Evolutionary conservation across 2,797 vertebrate species (phyloP).

Genomic region (Crocodylus rhombifer): DNA sequence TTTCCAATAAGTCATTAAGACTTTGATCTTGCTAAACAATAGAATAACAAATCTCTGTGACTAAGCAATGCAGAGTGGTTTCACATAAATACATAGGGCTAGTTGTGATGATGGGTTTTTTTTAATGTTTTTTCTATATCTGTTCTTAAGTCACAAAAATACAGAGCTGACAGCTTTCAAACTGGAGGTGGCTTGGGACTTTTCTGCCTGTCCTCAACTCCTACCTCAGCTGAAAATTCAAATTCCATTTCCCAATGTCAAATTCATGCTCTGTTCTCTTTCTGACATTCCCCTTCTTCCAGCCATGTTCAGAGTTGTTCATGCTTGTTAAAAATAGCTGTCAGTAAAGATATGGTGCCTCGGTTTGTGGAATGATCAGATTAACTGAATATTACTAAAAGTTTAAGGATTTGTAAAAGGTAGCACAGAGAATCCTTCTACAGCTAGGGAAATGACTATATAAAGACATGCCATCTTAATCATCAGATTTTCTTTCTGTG

Average conservation of each 20-base stretch:
- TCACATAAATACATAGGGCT: not conserved
- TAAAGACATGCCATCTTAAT: not conserved
- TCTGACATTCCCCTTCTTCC: constrained; percentile 8
- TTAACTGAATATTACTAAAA: not conserved
- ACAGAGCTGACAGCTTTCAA: constrained; percentile 10
- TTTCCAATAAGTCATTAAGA: constrained; percentile 3
- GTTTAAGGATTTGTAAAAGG: not conserved
- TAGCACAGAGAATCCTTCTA: not conserved
- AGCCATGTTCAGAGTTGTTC: not conserved
- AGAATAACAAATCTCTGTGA: constrained; percentile 28
- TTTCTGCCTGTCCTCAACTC: not conserved
- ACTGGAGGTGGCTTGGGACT: constrained; percentile 6
- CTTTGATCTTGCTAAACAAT: not conserved
- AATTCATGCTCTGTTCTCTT: constrained; percentile 25
- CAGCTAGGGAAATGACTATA: not conserved
- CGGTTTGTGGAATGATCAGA: not conserved
- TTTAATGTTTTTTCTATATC: not conserved
- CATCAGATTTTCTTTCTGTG: not conserved
- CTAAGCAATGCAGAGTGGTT: not conserved
- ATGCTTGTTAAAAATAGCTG: constrained; percentile 4
- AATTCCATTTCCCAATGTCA: not conserved
- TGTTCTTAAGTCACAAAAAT: not conserved
- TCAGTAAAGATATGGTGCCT: not conserved
- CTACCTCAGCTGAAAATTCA: not conserved
- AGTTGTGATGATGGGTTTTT: constrained; percentile 9